Evolutionary conservation across 2,113 vertebrate species (phyloP), one percentile per base, ranked within the genome.

Genomic region (Muntiacus muntjak): DNA sequence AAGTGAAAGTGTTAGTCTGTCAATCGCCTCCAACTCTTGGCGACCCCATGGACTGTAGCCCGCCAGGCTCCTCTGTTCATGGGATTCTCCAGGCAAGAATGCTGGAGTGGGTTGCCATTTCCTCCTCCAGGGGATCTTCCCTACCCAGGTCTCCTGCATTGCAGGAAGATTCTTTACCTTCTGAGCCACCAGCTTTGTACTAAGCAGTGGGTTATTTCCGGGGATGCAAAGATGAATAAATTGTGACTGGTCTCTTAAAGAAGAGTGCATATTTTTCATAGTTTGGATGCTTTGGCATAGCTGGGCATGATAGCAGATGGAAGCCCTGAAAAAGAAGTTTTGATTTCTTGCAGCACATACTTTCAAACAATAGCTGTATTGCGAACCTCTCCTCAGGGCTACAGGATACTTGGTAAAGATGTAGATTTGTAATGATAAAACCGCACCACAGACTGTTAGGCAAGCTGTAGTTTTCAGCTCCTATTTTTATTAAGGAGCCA

Each of bases 211-310:
- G 45, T 58, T 58, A 45, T 62, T 52, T 76, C 36, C 13, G 5
- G 5, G 36, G 12, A 16, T n/a, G 23, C 26, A 54, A 30, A 36
- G 33, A 16, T 30, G 57, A 83, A 52, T 26, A 45, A 16, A 78
- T 30, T 0, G 3, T 21, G 30, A 23, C 5, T 33, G 14, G 2
- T 79, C 87, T 81, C 45, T 67, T n/a, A 33, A 33, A 52, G 28
- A 89, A n/a, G 26, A 2, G 0, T 50, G 6, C 17, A 9, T 30
- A 3, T 50, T 14, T 1, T n/a, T 4, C 4, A 9, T 25, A 21
- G 6, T 10, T 6, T 25, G 1, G 17, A 26, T 12, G 12, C 43
- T 74, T 82, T 30, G 78, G 23, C 17, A 83, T 64, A 74, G 54
- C 36, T 11, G 10, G 33, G 3, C 55, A 36, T 15, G 6, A 50